phyloP scores from a whole-genome alignment of 2,113 vertebrate genomes.

The Sebastes fasciatus region DNA sequence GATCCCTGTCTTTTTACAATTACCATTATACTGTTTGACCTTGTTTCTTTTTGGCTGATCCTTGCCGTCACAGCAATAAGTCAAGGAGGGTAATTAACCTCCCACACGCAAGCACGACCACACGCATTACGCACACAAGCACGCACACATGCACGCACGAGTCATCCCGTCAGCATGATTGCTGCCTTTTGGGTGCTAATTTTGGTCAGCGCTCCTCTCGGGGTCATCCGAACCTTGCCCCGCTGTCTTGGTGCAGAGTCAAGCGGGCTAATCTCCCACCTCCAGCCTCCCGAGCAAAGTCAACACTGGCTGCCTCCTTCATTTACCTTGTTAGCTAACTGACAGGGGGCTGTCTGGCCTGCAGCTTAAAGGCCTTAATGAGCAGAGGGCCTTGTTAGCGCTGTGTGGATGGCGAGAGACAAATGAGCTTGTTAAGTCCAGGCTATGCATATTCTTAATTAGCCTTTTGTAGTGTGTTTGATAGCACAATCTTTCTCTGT shows the following conservation, averaged over 20 bases:
- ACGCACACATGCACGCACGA: neutral
- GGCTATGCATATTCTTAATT: slow-evolving; percentile 76
- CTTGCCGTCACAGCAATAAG: slow-evolving; percentile 48
- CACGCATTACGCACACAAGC: neutral
- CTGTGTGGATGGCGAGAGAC: slow-evolving; percentile 63
- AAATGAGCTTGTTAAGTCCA: slow-evolving; percentile 73
- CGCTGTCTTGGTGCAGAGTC: slow-evolving; percentile 62
- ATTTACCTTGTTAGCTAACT: slow-evolving; percentile 73
- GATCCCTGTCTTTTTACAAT: slow-evolving; percentile 20
- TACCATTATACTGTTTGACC: slow-evolving; percentile 43
- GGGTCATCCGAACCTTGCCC: slow-evolving; percentile 59
- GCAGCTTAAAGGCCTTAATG: slow-evolving; percentile 72
- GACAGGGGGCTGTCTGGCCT: slow-evolving; percentile 67
- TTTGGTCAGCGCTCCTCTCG: slow-evolving; percentile 23
- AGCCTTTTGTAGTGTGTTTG: slow-evolving; percentile 71
- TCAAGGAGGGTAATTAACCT: slow-evolving; percentile 65
- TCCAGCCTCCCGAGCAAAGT: slow-evolving; percentile 61
- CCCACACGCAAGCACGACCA: neutral
- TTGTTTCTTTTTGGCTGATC: slow-evolving; percentile 51
- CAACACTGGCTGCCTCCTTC: slow-evolving; percentile 69
- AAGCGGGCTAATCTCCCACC: slow-evolving; percentile 66
- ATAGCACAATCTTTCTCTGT: slow-evolving; percentile 50
- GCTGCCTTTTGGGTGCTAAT: slow-evolving; percentile 38
- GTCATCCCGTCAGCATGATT: slow-evolving; percentile 49
- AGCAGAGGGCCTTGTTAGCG: slow-evolving; percentile 72